A percentile compares a stretch with the other conserved stretches of the same genome.
phyloP scores from a whole-genome alignment of 2,888 invertebrate genomes.

The Cephus spinipes region DNA sequence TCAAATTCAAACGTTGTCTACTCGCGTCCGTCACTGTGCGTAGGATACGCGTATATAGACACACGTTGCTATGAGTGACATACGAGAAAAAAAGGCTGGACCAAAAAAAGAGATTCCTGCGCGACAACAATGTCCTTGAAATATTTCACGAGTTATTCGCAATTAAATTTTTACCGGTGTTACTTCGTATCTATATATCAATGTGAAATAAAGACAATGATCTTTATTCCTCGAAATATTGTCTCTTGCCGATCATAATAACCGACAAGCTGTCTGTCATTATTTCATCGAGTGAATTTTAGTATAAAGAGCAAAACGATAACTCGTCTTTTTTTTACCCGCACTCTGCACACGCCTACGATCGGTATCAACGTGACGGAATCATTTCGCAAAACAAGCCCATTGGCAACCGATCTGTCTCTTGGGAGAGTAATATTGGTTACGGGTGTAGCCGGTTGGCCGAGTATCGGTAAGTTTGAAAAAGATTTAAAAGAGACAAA shows the following conservation, averaged over 20 bases:
- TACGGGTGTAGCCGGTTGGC: neutral
- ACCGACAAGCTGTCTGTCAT: neutral
- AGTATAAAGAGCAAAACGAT: neutral
- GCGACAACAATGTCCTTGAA: neutral
- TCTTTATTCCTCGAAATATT: neutral
- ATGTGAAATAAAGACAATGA: neutral
- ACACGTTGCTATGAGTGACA: neutral
- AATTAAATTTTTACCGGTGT: neutral
- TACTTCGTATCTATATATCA: neutral
- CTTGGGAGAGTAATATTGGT: neutral
- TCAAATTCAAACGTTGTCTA: neutral
- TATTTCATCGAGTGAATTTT: neutral
- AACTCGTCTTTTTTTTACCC: neutral
- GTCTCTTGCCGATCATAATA: neutral
- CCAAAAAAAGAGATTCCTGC: neutral
- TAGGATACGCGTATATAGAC: neutral
- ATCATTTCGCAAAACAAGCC: neutral
- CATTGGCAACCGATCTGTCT: neutral
- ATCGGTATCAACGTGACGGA: neutral
- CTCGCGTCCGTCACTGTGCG: neutral
- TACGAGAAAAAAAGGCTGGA: neutral
- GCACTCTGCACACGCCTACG: neutral
- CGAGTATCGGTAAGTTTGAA: neutral
- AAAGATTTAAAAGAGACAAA: too few species aligned
- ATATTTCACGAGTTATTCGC: neutral